Evolutionary conservation across 1,140 invertebrate genomes (phyloP).

Genomic region (Bombus vancouverensis): DNA sequence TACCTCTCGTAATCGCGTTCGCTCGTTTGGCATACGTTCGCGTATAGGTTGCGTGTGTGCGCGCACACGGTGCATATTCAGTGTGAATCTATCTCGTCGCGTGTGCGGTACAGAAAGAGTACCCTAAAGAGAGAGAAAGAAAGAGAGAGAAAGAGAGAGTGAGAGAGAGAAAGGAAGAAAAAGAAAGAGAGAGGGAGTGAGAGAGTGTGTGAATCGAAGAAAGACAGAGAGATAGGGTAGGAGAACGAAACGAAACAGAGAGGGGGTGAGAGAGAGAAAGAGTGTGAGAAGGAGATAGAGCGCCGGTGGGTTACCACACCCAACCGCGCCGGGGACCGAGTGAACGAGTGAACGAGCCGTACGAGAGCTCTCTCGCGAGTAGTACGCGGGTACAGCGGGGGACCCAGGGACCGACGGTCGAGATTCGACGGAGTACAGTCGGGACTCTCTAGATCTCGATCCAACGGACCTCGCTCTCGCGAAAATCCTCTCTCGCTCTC

Average conservation of each 20-base stretch:
- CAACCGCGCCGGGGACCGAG: slow-evolving; percentile 78
- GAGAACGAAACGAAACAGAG: slow-evolving; percentile 20
- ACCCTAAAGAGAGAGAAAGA: slow-evolving; percentile 2
- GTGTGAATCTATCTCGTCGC: slow-evolving; percentile 45
- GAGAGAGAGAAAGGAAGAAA: slow-evolving; percentile 1
- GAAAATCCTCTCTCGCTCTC: slow-evolving; percentile 1
- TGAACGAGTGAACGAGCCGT: slow-evolving; percentile 67
- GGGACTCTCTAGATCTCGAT: slow-evolving; percentile 47
- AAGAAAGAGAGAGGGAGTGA: slow-evolving; percentile 12
- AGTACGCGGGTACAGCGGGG: slow-evolving; percentile 56
- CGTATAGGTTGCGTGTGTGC: slow-evolving; percentile 58
- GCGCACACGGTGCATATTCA: slow-evolving; percentile 46
- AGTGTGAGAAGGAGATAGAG: slow-evolving; percentile 59
- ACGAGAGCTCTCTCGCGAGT: slow-evolving; percentile 57
- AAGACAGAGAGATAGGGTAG: slow-evolving; percentile 11
- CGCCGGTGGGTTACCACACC: slow-evolving; percentile 82
- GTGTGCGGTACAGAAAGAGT: slow-evolving; percentile 52
- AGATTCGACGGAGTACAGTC: slow-evolving; percentile 42
- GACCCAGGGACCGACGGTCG: slow-evolving; percentile 40
- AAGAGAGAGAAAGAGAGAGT: neutral
- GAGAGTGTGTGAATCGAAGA: neutral
- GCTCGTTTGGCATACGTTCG: slow-evolving; percentile 42
- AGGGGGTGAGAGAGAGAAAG: slow-evolving; percentile 7
- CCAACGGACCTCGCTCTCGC: slow-evolving; percentile 37
- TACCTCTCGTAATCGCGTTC: slow-evolving; percentile 23